Evolutionary conservation across 2,888 invertebrate species (phyloP).

Genomic region (Dugesia japonica): DNA sequence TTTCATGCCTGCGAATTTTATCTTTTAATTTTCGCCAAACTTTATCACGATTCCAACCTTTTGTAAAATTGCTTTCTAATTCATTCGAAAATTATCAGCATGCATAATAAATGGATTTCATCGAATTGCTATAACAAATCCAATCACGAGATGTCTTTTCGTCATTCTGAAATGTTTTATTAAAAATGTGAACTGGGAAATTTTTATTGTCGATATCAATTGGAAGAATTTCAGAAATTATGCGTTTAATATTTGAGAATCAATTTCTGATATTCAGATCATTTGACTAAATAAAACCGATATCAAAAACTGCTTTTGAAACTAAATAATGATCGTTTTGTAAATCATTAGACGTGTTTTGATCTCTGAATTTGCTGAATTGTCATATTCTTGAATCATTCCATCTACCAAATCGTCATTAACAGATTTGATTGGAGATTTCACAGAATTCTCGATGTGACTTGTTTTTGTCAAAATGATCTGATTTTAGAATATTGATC

Average conservation of each 20-base stretch:
- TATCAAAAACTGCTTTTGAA: background rate
- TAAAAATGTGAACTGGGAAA: background rate
- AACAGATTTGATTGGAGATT: too few relatives aligned
- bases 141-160: constrained; percentile 5
- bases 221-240: background rate
- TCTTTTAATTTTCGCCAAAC: background rate
- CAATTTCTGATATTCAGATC: background rate
- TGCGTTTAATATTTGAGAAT: constrained; percentile 6
- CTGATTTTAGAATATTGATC: background rate
- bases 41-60: background rate
- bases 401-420: too few relatives aligned
- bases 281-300: background rate
- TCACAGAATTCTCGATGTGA: background rate
- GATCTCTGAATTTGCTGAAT: background rate
- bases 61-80: constrained; percentile 14
- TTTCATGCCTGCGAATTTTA: background rate
- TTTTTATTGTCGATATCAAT: constrained; percentile 11
- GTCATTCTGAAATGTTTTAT: constrained; percentile 7
- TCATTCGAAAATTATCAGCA: background rate
- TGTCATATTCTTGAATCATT: background rate
- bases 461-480: background rate
- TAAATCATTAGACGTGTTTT: constrained; percentile 2
- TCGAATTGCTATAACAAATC: background rate
- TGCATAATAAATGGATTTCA: background rate
- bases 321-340: constrained; percentile 4